Conservation (phyloP, 2,888 invertebrate species). For the Herminia tarsipennalis region DNA sequence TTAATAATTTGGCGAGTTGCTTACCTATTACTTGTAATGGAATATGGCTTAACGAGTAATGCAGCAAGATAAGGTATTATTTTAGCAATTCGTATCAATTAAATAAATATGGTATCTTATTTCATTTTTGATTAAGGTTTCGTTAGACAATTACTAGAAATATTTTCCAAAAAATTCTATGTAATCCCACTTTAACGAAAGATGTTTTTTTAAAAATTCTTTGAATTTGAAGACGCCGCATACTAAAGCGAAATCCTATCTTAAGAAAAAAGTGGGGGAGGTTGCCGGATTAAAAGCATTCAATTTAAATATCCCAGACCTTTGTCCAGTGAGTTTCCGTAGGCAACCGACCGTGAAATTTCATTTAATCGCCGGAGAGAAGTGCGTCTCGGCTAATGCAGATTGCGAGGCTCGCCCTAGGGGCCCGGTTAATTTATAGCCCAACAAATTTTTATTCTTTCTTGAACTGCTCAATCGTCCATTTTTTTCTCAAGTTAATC, state of each 20-base stretch:
- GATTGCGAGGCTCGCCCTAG: slow-evolving; percentile 74
- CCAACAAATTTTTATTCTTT: slow-evolving; percentile 82
- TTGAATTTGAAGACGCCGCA: slow-evolving; percentile 39
- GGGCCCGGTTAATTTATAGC: slow-evolving; percentile 79
- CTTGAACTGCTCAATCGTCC: slow-evolving; percentile 76
- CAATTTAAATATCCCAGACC: slow-evolving; percentile 79
- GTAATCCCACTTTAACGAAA: slow-evolving; percentile 1
- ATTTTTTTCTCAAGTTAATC: slow-evolving; percentile 58
- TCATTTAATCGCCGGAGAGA: slow-evolving; percentile 81
- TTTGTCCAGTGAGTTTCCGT: slow-evolving; percentile 78
- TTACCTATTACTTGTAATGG: not conserved
- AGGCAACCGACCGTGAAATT: slow-evolving; percentile 81
- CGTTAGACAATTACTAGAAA: too few species aligned
- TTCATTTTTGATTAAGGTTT: too few species aligned
- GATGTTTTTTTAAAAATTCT: slow-evolving; percentile 26
- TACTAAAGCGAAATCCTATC: slow-evolving; percentile 49
- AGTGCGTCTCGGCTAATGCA: slow-evolving; percentile 83
- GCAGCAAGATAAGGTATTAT: not conserved
- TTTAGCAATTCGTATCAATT: too few species aligned
- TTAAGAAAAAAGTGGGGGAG: slow-evolving; percentile 59
- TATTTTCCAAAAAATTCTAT: too few species aligned
- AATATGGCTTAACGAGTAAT: not conserved
- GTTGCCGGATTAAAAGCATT: slow-evolving; percentile 75
- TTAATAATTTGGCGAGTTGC: not conserved
- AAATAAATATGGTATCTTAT: too few species aligned